Evolutionary conservation across 2,888 invertebrate species (phyloP), one percentile per base, ranked within the genome.

Genomic region (Thalpophila matura): DNA sequence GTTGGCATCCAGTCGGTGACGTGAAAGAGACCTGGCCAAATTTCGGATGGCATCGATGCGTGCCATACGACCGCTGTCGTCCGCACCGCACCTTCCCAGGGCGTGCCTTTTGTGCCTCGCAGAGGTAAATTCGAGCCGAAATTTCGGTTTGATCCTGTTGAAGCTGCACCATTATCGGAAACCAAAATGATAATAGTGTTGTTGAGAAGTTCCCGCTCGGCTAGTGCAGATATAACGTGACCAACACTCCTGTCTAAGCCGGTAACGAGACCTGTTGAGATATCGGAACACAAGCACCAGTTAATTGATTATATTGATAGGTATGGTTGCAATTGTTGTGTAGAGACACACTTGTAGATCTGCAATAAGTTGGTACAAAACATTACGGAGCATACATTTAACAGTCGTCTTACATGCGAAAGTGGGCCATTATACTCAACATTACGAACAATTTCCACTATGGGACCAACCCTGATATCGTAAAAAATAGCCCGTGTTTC

Each of bases 1-100:
- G 98, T 98, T 0, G 98, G 97, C 46, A 98, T 84, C 97, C 97
- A 97, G 88, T 98, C 98, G 16, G 96, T 96, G 10, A 98, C 96
- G 84, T 98, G 97, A 65, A 98, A 95, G 60, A 97, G 89, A 4
- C 85, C 85, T 12, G 80, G 67, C 62, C 64, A 81, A 3, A 97
- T 92, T 74, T 95, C 94, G 0, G 97, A 95, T 80, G 96, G 96
- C 42, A 89, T 45, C 24, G 72, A 53, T 43, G 82, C 67, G 46
- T 88, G 83, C 96, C 97, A 98, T 38, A 98, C 86, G 20, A 97
- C 95, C 0, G 96, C 97, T 0, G 96, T 95, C 0, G 96, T 96
- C 27, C 97, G 95, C 0, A 97, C 94, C 0, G 96, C 98, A 4
- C 98, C 98, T 89, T 98, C 98, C 96, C 97, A 98, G 0, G 97